Base-by-base conservation (phyloP, 2,113 vertebrate species). In the Notarius lentiginosus region DNA sequence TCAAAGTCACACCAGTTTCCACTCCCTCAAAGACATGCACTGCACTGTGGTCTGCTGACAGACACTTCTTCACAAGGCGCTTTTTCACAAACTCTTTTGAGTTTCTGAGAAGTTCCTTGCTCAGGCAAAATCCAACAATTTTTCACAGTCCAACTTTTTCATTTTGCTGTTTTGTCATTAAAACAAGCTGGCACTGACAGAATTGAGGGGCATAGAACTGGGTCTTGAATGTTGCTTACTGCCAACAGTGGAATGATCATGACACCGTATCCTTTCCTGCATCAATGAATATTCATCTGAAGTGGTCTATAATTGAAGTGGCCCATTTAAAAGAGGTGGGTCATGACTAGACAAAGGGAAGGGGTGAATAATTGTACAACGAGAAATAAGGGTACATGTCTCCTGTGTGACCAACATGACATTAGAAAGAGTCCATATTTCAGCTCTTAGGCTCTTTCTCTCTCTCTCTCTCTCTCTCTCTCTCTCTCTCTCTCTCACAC, bases 361-460 rank as follows among this genome's bases (percentile, higher is more conserved):
- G 49, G 12, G 15, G 7, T 75, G 22, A 27, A 77, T 77, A 75
- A 77, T 53, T 7, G 49, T 12, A 77, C 49, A 27, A 24, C 20
- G 53, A 24, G 6, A 79, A 55, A 55, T 51, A 75, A 51, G 9
- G 47, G 17, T 72, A 22, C 18, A 49, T 75, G 41, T 27, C 11
- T 77, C 24, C 49, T 7, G 75, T 27, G 51, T 53, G 75, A 77
- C 75, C 1, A 14, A 17, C 75, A 30, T 55, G 12, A 18, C 27
- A 80, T 34, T 18, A 70, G 34, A 60, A 20, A 47, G 41, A 27
- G n/a, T 65, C 49, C 41, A 49, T 83, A 53, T 83, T 83, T 82
- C 22, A 47, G 41, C 9, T 24, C 22, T 55, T 79, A 15, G 49
- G 14, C 72, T 77, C 1, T 77, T 8, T 73, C 68, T 72, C 17